Evolutionary conservation across 2,113 vertebrate genomes (phyloP), one percentile per base, ranked within the genome.

Genomic region (Terrapene triunguis): DNA sequence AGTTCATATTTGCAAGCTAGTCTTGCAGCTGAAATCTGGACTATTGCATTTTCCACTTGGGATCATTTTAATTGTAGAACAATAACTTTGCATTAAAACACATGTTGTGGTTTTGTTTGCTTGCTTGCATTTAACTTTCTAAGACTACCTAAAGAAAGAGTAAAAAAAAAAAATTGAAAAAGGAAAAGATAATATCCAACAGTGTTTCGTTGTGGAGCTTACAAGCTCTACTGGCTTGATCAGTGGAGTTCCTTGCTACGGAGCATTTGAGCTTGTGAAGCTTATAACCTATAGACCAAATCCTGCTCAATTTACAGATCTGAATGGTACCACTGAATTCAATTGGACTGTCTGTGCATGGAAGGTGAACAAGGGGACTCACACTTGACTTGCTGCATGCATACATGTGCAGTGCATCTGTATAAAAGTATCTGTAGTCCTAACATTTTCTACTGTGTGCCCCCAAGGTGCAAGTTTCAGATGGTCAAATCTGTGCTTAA

Each of bases 291-390:
- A 1, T 6, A 8, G 62, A 86, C 24, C 11, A 80, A 88, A 24
- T 48, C 38, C 10, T 10, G 57, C 29, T 69, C 24, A 10, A 0
- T 0, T 44, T 29, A 47, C 4, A 6, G 3, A 4, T 17, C 5
- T 0, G 0, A 29, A 47, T 3, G 42, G 22, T 27, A 14, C 32
- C 74, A 25, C 8, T n/a, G 35, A 69, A 69, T 83, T 78, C 55
- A 2, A 6, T 84, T 3, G 4, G 57, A 42, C 22, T 47, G 6
- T 44, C 42, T 44, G 74, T 44, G 21, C 74, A 47, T 44, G 42
- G 22, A 76, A 76, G 13, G 42, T 76, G 24, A 76, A 76, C 24
- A 25, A 44, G 72, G 6, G 10, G 72, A 42, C 38, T 13, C 42
- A 21, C 65, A 44, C 74, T 47, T 44, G 22, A 47, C 7, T 78